A percentile compares a stretch with the other conserved stretches of the same genome.
These are phyloP conservation scores for Alosa alosa DNA, from an alignment of 2,113 vertebrate genomes.

Conservation along the genomic window DNA sequence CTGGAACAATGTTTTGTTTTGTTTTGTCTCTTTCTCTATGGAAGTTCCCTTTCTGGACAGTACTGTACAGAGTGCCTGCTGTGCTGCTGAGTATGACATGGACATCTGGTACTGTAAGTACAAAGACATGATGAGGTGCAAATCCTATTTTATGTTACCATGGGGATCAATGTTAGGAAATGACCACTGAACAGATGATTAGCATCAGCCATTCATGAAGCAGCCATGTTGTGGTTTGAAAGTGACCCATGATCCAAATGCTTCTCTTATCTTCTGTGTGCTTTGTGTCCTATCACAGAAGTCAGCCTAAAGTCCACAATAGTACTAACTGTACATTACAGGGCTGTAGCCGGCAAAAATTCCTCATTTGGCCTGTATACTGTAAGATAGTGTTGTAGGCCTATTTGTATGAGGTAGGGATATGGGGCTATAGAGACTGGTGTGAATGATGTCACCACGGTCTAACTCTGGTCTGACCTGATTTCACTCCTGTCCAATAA, in stretches of 20 bases:
- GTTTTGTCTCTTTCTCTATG: background rate
- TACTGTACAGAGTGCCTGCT: background rate
- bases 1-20: background rate
- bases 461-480: background rate
- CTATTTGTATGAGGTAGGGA: background rate
- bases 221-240: background rate
- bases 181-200: background rate
- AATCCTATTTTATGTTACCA: background rate
- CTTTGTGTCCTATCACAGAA: background rate
- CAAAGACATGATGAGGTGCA: background rate
- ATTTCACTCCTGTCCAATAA: background rate
- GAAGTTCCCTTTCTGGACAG: background rate
- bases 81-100: background rate
- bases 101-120: background rate
- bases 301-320: no score
- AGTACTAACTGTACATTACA: background rate
- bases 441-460: background rate
- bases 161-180: no score
- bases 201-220: background rate
- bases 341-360: background rate
- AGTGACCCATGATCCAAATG: background rate
- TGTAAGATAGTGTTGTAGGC: background rate
- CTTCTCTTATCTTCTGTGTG: background rate
- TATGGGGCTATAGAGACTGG: background rate
- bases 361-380: background rate